Percentiles rank a stretch among this genome's conserved stretches.
These are phyloP conservation scores for Megastigmus dorsalis DNA, from an alignment of 2,888 invertebrate species.

Conservation along the genomic window DNA sequence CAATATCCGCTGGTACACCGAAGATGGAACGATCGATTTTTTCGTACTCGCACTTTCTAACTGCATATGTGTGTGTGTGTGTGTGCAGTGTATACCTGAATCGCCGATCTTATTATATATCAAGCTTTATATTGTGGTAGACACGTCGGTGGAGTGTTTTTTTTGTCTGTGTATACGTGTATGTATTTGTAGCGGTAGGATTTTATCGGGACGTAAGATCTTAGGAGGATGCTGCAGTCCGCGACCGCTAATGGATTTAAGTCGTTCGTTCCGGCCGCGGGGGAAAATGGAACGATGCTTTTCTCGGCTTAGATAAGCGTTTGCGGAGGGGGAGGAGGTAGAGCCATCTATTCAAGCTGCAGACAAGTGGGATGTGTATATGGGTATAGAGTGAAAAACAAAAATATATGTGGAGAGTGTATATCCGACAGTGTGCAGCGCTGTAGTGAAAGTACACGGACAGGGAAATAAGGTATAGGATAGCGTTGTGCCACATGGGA, in stretches of 20 bases:
- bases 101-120: slow-evolving; percentile 46
- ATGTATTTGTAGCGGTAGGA: too few species aligned
- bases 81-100: slow-evolving; percentile 14
- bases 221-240: slow-evolving; percentile 13
- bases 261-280: slow-evolving; percentile 31
- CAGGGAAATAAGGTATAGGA: background rate
- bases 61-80: background rate
- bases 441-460: background rate
- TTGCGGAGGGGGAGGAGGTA: background rate
- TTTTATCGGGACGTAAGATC: slow-evolving; percentile 23
- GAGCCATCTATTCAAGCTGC: background rate
- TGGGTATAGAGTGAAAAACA: background rate
- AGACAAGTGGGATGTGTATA: too few species aligned
- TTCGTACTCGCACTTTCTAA: slow-evolving; percentile 38
- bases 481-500: background rate
- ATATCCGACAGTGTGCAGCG: background rate
- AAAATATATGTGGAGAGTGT: background rate
- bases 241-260: slow-evolving; percentile 49
- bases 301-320: slow-evolving; percentile 32
- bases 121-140: slow-evolving; percentile 18
- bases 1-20: background rate
- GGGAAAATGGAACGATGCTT: slow-evolving; percentile 42
- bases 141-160: too few species aligned
- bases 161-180: slow-evolving; percentile 18
- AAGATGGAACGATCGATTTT: background rate